phyloP scores from a whole-genome alignment of 2,888 invertebrate genomes.

The Dugesia japonica region DNA sequence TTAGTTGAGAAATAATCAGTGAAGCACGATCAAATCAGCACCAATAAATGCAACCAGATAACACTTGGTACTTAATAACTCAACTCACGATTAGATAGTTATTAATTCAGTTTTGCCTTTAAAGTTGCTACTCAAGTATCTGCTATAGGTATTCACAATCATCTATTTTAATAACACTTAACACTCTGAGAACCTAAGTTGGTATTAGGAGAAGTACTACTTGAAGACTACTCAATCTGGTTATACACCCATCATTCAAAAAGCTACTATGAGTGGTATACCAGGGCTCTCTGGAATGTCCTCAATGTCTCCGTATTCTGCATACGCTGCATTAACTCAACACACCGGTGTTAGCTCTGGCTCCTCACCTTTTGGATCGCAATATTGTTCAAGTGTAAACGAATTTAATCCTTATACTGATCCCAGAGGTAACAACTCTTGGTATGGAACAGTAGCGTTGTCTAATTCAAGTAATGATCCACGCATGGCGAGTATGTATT shows the following conservation, averaged over 20 bases:
- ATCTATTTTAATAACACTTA: slow-evolving; percentile 13
- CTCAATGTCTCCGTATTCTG: slow-evolving; percentile 22
- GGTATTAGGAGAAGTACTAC: slow-evolving; percentile 20
- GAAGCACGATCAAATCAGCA: slow-evolving; percentile 20
- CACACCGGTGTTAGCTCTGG: slow-evolving; percentile 5
- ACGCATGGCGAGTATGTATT: background rate
- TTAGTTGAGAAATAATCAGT: slow-evolving; percentile 17
- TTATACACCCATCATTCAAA: background rate
- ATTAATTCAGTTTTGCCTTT: slow-evolving; percentile 20
- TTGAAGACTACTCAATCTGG: background rate
- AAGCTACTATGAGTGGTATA: slow-evolving; percentile 23
- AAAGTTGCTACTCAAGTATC: slow-evolving; percentile 9
- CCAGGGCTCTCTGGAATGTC: slow-evolving; percentile 23
- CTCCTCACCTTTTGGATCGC: slow-evolving; percentile 11
- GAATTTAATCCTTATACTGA: slow-evolving; percentile 21
- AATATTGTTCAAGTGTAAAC: slow-evolving; percentile 20
- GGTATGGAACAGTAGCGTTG: slow-evolving; percentile 4
- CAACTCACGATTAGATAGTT: slow-evolving; percentile 5
- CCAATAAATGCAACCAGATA: slow-evolving; percentile 9
- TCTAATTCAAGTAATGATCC: slow-evolving; percentile 25
- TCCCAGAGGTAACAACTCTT: slow-evolving; percentile 14
- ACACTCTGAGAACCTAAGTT: slow-evolving; percentile 7
- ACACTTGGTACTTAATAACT: slow-evolving; percentile 10
- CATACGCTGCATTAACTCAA: slow-evolving; percentile 25
- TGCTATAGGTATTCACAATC: slow-evolving; percentile 8